Base-by-base conservation (phyloP, 2,888 invertebrate species). In the Leptopilina drosophilae region DNA sequence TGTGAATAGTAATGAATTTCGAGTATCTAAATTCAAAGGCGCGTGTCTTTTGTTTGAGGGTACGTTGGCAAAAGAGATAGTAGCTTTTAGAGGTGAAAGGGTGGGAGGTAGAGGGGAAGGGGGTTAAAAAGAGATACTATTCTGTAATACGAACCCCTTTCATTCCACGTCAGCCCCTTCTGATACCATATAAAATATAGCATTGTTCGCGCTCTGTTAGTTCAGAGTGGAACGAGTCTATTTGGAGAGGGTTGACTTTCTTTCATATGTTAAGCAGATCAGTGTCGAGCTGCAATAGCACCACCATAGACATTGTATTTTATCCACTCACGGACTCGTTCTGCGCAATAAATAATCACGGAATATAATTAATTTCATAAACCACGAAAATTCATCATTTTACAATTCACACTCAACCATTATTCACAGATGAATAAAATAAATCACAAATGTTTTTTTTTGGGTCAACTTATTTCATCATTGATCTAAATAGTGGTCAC, bases 201-300 rank as follows among this genome's bases (percentile, higher is more conserved):
- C 87, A 89, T 89, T 90, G 90, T 90, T 90, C 89, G 87, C 88
- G 87, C 88, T 89, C 88, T 89, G 88, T 89, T 89, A 87, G 87
- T 84, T 84, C 84, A 82, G 85, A 88, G 88, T 88, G 88, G 89
- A 86, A 87, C 86, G 88, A 89, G 88, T 89, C 87, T 88, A 88
- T 90, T 88, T 89, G 88, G 88, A 87, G 86, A 87, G 88, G 89
- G 88, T 49, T 86, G 88, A 87, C 85, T 79, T 84, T 88, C 89
- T 90, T 90, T 90, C 90, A 90, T 90, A 90, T 90, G 90, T 89
- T 90, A 90, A 90, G 86, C 88, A 89, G 89, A 88, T 88, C 90
- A 89, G 89, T 88, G 88, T 89, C 89, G 87, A 69, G 69, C 81
- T 73, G 56, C 49, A 53, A 46, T 26, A 69, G 15, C 56, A 33